These are phyloP conservation scores for Casuarius casuarius DNA, from an alignment of 2,113 vertebrate genomes.

Conservation along the genomic window DNA sequence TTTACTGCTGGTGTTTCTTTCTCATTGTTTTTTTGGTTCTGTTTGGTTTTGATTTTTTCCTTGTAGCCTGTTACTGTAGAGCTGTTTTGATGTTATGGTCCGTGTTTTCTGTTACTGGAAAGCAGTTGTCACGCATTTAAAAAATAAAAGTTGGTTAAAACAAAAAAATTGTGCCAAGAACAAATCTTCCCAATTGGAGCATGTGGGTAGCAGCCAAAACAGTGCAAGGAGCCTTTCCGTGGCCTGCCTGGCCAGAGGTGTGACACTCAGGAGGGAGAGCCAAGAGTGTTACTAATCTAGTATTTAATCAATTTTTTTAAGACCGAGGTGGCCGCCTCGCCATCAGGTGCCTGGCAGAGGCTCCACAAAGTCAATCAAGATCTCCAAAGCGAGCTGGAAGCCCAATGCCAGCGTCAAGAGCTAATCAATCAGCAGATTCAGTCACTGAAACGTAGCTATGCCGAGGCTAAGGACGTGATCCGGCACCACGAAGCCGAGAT, in stretches of 20 bases:
- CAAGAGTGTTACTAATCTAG: conserved; percentile 89
- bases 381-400: conserved; percentile 89
- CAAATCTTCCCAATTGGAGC: conserved; percentile 71
- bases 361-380: conserved; percentile 93
- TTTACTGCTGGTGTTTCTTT: conserved; percentile 74
- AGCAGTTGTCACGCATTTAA: conserved; percentile 43
- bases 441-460: conserved; percentile 89
- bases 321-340: conserved; percentile 87
- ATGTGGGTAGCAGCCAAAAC: conserved; percentile 62
- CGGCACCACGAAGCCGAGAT: conserved; percentile 90
- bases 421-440: conserved; percentile 89
- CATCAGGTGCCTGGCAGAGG: conserved; percentile 89
- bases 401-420: conserved; percentile 90
- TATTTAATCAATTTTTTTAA: conserved; percentile 97
- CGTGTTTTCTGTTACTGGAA: conserved; percentile 76
- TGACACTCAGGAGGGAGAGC: conserved; percentile 87
- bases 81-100: conserved; percentile 74
- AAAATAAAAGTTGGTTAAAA: conserved; percentile 42
- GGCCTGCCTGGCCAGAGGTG: conserved; percentile 87
- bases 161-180: conserved; percentile 67
- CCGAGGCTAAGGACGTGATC: conserved; percentile 90
- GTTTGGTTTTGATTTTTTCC: conserved; percentile 65
- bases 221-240: conserved; percentile 71
- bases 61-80: conserved; percentile 74
- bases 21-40: conserved; percentile 72